Base-by-base conservation (phyloP, 2,888 invertebrate genomes). In the Cyrtodaria siliqua region DNA sequence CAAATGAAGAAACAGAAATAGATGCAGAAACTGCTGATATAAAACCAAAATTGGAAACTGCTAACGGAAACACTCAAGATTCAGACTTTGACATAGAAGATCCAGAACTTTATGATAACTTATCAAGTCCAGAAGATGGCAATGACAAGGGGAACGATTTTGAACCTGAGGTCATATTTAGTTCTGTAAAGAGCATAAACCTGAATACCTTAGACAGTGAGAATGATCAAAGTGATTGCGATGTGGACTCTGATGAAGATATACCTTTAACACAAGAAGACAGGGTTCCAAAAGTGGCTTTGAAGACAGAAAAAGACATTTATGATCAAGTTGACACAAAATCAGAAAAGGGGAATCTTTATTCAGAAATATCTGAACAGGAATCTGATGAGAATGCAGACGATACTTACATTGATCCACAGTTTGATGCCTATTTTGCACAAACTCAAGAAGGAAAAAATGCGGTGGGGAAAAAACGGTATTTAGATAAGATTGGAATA, bases 91-190 rank as follows among this genome's bases (percentile, higher is more conserved):
- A 57, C 23, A 40, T 40, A 16, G 24, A 38, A 40, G 38, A 38
- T n/a, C 33, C 55, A 27, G 55, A n/a, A n/a, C 20, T 44, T 6
- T 57, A 18, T 33, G 67, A 68, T 9, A 55, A 55, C 23, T 66
- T 44, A 40, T 61, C 61, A 23, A 66, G 56, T 56, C 47, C 64
- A 0, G 69, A 70, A 38, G 62, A 70, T 26, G 61, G 69, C 6
- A 12, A 33, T 8, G 33, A 33, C 33, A 4, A 33, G 33, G 33
- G 63, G 2, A 73, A 61, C 73, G 78, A 78, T 42, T 72, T 66
- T 66, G 77, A 77, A 24, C 63, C 53, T n/a, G 68, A 77, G 23
- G 33, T 53, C 20, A 38, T 57, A 20, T 56, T 56, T 20, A 44
- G 12, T 33, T 33, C 12, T 8, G 6, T 8, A 42, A 53, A 63